phyloP scores from a whole-genome alignment of 2,888 invertebrate genomes.

The Hemaris fuciformis region DNA sequence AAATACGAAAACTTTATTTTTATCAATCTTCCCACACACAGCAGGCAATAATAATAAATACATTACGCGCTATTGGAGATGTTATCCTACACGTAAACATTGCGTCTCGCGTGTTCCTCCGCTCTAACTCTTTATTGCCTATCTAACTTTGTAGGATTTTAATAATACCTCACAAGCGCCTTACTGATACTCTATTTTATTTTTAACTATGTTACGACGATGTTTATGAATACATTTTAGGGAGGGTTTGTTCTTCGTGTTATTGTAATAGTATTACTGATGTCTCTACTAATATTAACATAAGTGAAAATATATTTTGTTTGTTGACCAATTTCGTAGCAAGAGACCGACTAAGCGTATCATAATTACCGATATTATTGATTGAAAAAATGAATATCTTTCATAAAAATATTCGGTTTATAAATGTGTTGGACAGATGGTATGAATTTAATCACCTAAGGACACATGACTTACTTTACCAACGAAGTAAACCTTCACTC shows the following conservation, averaged over 20 bases:
- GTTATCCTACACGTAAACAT: conserved; percentile 74
- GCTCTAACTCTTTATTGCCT: conserved; percentile 71
- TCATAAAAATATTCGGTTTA: too few species aligned
- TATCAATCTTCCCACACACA: conserved; percentile 40
- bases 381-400: too few species aligned
- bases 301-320: too few species aligned
- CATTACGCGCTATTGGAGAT: conserved; percentile 78
- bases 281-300: too few species aligned
- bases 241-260: background rate
- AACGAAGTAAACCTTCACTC: too few species aligned
- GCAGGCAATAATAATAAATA: conserved; percentile 80
- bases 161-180: conserved; percentile 48
- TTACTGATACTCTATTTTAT: conserved; percentile 25
- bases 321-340: too few species aligned
- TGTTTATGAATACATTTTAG: background rate
- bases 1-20: conserved; percentile 27
- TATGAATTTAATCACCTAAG: too few species aligned
- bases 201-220: conserved; percentile 23
- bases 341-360: too few species aligned
- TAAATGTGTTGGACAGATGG: too few species aligned
- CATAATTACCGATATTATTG: too few species aligned
- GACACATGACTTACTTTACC: too few species aligned
- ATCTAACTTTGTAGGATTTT: conserved; percentile 76
- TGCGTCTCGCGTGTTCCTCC: conserved; percentile 50
- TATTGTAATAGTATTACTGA: too few species aligned